Percentiles rank a stretch among this genome's conserved stretches.
phyloP scores from a whole-genome alignment of 2,113 vertebrate genomes.

The Trochalopteron elliotii region DNA sequence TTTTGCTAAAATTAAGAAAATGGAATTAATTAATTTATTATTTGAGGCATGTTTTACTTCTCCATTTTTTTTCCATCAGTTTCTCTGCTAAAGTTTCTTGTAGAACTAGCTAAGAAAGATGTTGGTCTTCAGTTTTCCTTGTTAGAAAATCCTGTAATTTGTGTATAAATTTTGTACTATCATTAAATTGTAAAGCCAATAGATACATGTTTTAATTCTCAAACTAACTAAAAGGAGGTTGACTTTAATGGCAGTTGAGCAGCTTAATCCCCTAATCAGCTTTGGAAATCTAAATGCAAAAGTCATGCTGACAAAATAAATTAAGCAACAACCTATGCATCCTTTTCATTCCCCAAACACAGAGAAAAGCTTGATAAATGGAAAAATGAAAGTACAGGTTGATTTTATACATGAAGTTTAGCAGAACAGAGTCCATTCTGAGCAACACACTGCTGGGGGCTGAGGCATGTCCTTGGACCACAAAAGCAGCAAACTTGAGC shows the following conservation, averaged over 20 bases:
- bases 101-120: not conserved
- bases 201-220: not conserved
- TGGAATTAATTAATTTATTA: not conserved
- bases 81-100: not conserved
- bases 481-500: not conserved
- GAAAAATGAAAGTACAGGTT: not conserved
- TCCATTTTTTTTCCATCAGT: not conserved
- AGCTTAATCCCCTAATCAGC: not conserved
- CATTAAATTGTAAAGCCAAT: not conserved
- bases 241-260: not conserved
- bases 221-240: not conserved
- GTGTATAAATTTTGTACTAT: not conserved
- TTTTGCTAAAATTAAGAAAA: not conserved
- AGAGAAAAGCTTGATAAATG: not conserved
- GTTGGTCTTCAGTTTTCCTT: not conserved
- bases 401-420: not conserved
- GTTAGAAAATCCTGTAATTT: not conserved
- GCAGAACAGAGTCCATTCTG: not conserved
- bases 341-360: not conserved
- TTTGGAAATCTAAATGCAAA: conserved; percentile 28
- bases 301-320: conserved; percentile 19
- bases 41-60: not conserved
- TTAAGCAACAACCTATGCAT: not conserved
- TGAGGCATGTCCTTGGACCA: not conserved
- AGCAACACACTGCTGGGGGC: accelerated